A percentile compares a stretch with the other conserved stretches of the same genome.
phyloP scores from a whole-genome alignment of 2,113 vertebrate genomes.

The Morone saxatilis region DNA sequence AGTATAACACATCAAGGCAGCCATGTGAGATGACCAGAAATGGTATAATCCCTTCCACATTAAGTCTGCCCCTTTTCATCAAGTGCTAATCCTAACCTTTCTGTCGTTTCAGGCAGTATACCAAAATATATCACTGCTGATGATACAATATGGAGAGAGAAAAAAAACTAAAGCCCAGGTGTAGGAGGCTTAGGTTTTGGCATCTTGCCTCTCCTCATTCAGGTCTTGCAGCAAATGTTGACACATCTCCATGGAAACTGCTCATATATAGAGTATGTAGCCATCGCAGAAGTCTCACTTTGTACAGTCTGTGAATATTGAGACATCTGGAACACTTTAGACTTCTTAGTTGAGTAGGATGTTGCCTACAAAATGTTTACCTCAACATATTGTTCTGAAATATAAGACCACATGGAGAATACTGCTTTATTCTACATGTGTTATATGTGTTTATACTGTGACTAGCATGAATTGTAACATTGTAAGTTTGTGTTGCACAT shows the following conservation, averaged over 20 bases:
- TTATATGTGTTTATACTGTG: not conserved
- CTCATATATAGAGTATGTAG: slow-evolving; percentile 40
- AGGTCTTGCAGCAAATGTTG: slow-evolving; percentile 62
- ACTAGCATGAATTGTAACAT: not conserved
- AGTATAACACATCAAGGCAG: slow-evolving; percentile 27
- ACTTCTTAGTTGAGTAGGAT: slow-evolving; percentile 3
- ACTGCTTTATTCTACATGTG: not conserved
- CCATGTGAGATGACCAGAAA: slow-evolving; percentile 20
- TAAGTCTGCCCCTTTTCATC: slow-evolving; percentile 1
- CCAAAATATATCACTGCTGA: slow-evolving; percentile 33
- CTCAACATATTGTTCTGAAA: slow-evolving; percentile 11
- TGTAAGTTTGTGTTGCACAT: not conserved
- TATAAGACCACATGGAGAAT: not conserved
- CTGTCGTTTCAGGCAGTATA: slow-evolving; percentile 2
- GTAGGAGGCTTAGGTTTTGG: slow-evolving; percentile 57
- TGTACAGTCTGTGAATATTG: slow-evolving; percentile 5
- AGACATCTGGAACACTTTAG: slow-evolving; percentile 34
- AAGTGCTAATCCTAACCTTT: slow-evolving; percentile 17
- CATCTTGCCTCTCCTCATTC: slow-evolving; percentile 58
- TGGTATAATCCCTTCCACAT: slow-evolving; percentile 5
- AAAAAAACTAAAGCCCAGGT: slow-evolving; percentile 6
- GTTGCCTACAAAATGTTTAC: slow-evolving; percentile 21
- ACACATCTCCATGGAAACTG: slow-evolving; percentile 76
- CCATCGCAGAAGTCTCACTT: slow-evolving; percentile 17
- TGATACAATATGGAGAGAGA: slow-evolving; percentile 9